Percentiles rank a stretch among this genome's conserved stretches.
phyloP scores from a whole-genome alignment of 2,113 vertebrate genomes.

The Actenoides lindsayi region DNA sequence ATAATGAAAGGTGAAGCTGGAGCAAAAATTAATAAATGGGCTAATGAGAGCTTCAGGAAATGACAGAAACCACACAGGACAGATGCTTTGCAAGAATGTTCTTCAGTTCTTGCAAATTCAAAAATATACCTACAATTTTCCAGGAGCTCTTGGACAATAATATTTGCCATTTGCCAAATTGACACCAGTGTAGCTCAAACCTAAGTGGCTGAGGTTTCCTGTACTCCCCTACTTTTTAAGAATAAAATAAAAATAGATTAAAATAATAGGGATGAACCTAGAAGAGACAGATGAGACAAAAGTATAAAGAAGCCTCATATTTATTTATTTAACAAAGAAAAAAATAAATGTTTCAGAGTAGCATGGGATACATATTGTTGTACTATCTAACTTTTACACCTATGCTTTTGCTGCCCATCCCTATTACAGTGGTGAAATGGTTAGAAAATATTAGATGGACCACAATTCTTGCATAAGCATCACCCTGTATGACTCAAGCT shows the following conservation, averaged over 20 bases:
- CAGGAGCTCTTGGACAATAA: background rate
- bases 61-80: background rate
- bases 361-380: background rate
- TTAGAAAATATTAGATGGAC: background rate
- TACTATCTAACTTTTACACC: background rate
- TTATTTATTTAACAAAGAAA: background rate
- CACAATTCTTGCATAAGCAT: background rate
- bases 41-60: background rate
- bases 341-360: background rate
- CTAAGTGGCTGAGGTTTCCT: background rate
- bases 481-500: background rate
- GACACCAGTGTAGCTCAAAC: background rate
- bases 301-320: fast-evolving
- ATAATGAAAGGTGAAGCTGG: background rate
- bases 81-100: background rate
- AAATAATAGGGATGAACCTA: background rate
- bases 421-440: background rate
- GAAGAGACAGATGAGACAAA: background rate
- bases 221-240: background rate
- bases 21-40: background rate
- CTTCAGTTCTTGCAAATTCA: background rate
- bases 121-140: background rate
- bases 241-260: background rate
- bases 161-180: background rate
- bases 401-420: background rate